Evolutionary conservation across 2,888 invertebrate species (phyloP).

Genomic region (Drosophila paramelanica): DNA sequence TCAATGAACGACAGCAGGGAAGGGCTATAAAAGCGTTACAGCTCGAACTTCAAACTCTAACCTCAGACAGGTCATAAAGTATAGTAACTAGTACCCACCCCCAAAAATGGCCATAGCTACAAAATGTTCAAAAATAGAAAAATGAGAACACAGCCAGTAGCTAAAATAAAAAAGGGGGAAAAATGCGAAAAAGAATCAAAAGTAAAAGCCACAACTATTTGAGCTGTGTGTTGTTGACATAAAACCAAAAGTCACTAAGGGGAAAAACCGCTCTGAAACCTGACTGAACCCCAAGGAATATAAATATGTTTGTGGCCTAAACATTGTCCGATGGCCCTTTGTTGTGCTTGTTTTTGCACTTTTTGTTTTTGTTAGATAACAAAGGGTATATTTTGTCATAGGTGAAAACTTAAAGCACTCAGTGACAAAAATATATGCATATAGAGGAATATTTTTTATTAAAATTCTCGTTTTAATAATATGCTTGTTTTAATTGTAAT

Average conservation of each 20-base stretch:
- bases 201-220: constrained; percentile 38
- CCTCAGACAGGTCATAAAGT: constrained; percentile 37
- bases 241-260: constrained; percentile 39
- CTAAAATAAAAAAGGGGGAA: background rate
- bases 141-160: background rate
- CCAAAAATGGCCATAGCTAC: constrained; percentile 2
- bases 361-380: constrained; percentile 23
- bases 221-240: constrained; percentile 43
- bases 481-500: background rate
- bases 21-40: constrained; percentile 49
- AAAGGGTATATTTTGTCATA: background rate
- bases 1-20: constrained; percentile 61
- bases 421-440: background rate
- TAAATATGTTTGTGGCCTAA: constrained; percentile 42
- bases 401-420: too few relatives aligned
- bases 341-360: constrained; percentile 21
- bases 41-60: constrained; percentile 66
- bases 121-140: constrained; percentile 7
- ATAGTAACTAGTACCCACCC: constrained; percentile 15
- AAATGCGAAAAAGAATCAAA: constrained; percentile 17
- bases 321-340: constrained; percentile 30
- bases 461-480: background rate
- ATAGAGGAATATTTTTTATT: background rate
- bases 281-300: constrained; percentile 34
- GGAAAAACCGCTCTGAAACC: constrained; percentile 25